Evolutionary conservation across 2,797 vertebrate species (phyloP), one percentile per base, ranked within the genome.

Genomic region (Morus bassanus): DNA sequence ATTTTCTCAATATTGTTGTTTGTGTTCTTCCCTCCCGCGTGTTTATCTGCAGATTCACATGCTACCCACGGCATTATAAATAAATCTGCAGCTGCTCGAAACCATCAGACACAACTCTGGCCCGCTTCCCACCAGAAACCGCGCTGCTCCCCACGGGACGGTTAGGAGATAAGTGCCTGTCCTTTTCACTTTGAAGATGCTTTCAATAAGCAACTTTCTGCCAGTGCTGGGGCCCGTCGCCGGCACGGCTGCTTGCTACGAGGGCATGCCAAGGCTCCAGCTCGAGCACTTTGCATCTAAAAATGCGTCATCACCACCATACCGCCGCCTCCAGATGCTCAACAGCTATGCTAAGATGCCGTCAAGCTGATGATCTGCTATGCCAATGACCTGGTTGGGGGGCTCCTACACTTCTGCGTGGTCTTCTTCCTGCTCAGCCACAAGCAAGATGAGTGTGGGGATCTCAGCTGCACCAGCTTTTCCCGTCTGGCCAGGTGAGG

Each of bases 31-130:
- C 82, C 93, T 95, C 91, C 88, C 0, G 33, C 0, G 33, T 96
- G 95, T 96, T 96, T 96, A 88, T 95, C 87, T 88, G 69, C 89
- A 85, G 93, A 84, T 72, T 81, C 96, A 69, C 95, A 82, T 35
- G 84, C 85, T 95, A 53, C 56, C 59, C 88, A 67, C 37, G 1
- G 76, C 92, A 61, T 41, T 41, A 56, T 37, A 86, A 94, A 95
- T 68, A 87, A 93, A 96, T 76, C 91, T 89, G 85, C 94, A 88
- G 35, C 75, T 88, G 96, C 75, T 93, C 13, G 5, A 65, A 41
- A 12, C 9, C 59, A 89, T 78, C 95, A 96, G 94, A 75, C 46
- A 1, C 72, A 75, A 28, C 93, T 30, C 91, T 64, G 85, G 93
- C 90, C 67, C 0, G 13, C 59, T 89, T 90, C 91, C 88, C 93